phyloP scores from a whole-genome alignment of 2,113 vertebrate species.

The Salvelinus fontinalis region DNA sequence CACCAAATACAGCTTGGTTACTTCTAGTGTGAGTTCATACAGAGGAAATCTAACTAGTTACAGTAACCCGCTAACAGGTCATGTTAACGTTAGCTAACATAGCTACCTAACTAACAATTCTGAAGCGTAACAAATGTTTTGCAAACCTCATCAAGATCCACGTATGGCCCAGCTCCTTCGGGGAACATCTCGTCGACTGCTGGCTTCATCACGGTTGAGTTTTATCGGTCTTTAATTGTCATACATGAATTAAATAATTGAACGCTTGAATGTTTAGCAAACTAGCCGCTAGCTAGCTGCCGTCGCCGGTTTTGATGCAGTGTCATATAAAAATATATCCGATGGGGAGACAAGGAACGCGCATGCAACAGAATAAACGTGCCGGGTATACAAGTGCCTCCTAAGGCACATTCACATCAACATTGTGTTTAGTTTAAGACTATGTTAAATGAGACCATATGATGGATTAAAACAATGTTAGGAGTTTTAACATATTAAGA shows the following conservation, averaged over 20 bases:
- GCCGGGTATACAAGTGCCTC: no score
- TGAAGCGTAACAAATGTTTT: slow-evolving; percentile 11
- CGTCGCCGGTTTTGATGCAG: background rate
- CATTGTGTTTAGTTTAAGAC: no score
- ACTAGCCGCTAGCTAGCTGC: background rate
- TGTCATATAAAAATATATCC: slow-evolving; percentile 37
- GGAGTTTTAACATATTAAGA: no score
- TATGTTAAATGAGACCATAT: no score
- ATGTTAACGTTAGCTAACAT: no score
- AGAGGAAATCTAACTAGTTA: background rate
- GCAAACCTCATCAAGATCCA: slow-evolving; percentile 87
- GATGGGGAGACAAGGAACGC: background rate
- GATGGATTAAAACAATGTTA: no score
- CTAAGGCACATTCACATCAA: no score
- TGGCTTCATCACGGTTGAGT: slow-evolving; percentile 80
- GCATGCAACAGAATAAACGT: no score
- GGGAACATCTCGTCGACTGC: slow-evolving; percentile 95
- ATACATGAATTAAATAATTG: slow-evolving; percentile 24
- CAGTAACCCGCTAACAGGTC: no score
- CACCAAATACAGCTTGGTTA: background rate
- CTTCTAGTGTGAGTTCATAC: background rate
- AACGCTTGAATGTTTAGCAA: background rate
- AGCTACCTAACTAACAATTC: background rate
- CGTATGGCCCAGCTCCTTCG: slow-evolving; percentile 87
- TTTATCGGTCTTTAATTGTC: slow-evolving; percentile 54